phyloP scores from a whole-genome alignment of 2,113 vertebrate species.

The Rhinopithecus roxellana region DNA sequence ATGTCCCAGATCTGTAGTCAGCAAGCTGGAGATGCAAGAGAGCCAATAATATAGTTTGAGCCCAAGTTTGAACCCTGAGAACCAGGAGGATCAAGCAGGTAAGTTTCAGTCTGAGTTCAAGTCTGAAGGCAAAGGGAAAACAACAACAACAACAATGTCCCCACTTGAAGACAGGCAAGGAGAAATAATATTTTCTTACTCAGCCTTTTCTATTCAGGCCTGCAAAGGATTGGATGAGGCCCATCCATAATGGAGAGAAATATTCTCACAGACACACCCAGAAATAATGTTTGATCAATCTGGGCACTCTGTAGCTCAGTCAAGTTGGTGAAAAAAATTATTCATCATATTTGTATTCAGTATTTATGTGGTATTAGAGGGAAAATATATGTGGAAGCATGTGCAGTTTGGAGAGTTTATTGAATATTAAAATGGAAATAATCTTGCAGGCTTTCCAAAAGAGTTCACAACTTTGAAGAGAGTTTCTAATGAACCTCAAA shows the following conservation, averaged over 20 bases:
- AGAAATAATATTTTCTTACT: background rate
- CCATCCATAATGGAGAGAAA: background rate
- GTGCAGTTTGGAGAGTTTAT: background rate
- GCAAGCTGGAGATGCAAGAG: background rate
- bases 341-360: background rate
- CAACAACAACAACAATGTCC: background rate
- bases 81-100: background rate
- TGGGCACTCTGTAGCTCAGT: background rate
- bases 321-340: background rate
- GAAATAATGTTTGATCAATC: background rate
- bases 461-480: background rate
- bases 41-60: accelerated
- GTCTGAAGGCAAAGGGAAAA: background rate
- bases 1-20: background rate
- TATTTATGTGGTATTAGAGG: background rate
- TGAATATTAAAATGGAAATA: background rate
- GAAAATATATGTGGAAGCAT: background rate
- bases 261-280: background rate
- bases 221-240: background rate
- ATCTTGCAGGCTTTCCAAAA: background rate
- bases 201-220: background rate
- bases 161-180: background rate
- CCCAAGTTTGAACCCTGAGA: background rate
- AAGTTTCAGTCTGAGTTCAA: background rate
- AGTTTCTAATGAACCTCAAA: background rate